A percentile compares a stretch with the other conserved stretches of the same genome.
These are phyloP conservation scores for Erethizon dorsatum DNA, from an alignment of 2,797 vertebrate genomes.

Conservation along the genomic window DNA sequence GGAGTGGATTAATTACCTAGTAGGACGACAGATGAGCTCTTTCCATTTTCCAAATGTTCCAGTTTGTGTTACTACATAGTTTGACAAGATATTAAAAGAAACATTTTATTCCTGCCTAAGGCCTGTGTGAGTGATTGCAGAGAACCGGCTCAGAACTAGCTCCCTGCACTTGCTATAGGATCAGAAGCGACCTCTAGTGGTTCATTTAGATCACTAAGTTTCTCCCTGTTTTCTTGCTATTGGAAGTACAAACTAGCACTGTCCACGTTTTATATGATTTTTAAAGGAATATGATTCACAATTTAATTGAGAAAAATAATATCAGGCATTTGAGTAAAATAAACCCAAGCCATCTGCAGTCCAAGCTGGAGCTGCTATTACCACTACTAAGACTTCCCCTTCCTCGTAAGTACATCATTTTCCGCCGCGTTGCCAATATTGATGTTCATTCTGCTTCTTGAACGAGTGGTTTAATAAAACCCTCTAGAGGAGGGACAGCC, in stretches of 20 bases:
- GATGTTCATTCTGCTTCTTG: constrained; percentile 47
- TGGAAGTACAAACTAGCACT: background rate
- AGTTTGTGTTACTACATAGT: constrained; percentile 28
- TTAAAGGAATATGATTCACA: constrained; percentile 33
- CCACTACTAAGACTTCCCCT: background rate
- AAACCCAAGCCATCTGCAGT: constrained; percentile 49
- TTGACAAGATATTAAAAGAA: constrained; percentile 71
- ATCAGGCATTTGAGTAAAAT: constrained; percentile 43
- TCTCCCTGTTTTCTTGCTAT: constrained; percentile 33
- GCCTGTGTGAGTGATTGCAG: background rate
- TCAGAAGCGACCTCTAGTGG: constrained; percentile 77
- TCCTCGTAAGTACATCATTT: background rate
- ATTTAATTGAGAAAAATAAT: constrained; percentile 37
- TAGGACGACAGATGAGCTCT: constrained; percentile 1
- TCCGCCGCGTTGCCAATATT: background rate
- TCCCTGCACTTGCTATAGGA: background rate
- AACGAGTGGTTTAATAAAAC: constrained; percentile 28
- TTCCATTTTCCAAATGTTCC: constrained; percentile 13
- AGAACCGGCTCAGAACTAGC: background rate
- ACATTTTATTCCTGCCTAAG: background rate
- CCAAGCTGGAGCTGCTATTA: constrained; percentile 31
- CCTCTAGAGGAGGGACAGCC: background rate
- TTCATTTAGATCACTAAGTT: constrained; percentile 28
- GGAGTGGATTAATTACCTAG: constrained; percentile 7
- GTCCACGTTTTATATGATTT: constrained; percentile 39